Conservation (phyloP, 2,113 vertebrate genomes). For the Rhinopomastus cyanomelas region DNA sequence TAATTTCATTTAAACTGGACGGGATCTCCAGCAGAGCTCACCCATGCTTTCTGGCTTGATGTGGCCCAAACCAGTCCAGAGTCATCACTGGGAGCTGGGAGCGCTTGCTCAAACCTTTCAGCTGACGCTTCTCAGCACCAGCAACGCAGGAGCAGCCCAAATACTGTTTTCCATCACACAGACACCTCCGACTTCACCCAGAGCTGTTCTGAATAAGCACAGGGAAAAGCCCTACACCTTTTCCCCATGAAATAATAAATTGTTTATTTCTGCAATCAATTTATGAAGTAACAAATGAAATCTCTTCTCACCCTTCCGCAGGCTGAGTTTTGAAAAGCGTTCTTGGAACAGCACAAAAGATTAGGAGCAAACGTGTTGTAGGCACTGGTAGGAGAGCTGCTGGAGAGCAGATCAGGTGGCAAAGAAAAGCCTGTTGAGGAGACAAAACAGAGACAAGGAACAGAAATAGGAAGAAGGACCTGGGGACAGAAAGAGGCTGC, state of each 20-base stretch:
- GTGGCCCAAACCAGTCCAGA: slow-evolving; percentile 3
- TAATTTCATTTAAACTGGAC: slow-evolving; percentile 57
- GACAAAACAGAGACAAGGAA: neutral
- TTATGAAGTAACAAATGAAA: neutral
- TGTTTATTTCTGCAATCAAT: too few species aligned
- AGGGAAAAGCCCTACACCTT: neutral
- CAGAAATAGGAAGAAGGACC: neutral
- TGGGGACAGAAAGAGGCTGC: slow-evolving; percentile 2
- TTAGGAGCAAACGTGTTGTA: neutral
- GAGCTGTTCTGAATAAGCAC: neutral
- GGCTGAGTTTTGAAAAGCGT: neutral
- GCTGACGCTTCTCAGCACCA: neutral
- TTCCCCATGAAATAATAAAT: too few species aligned
- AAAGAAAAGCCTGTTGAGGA: slow-evolving; percentile 18
- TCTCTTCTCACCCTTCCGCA: neutral
- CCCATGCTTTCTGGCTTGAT: slow-evolving; percentile 11
- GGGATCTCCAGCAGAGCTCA: slow-evolving; percentile 48
- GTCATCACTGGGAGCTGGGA: neutral
- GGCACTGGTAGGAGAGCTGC: neutral
- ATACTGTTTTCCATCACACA: too few species aligned
- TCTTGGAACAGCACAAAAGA: neutral
- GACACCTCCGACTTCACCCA: too few species aligned
- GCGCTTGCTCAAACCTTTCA: neutral
- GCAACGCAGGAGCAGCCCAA: neutral
- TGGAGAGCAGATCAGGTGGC: neutral